Base-by-base conservation (phyloP, 2,797 vertebrate genomes). In the Microtus agrestis region DNA sequence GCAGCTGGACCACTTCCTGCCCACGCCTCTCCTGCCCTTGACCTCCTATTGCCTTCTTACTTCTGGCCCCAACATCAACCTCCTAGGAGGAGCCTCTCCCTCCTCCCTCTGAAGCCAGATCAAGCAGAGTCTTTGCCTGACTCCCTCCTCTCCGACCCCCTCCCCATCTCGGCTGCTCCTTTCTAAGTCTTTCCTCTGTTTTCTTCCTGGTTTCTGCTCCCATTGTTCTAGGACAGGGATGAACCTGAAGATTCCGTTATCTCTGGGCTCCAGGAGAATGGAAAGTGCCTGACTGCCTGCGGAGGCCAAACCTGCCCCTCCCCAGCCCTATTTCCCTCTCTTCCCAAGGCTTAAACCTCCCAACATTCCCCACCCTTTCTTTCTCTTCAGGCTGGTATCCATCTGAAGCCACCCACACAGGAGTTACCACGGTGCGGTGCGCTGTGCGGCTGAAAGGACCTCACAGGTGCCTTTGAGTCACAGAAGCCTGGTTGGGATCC, bases 401-500 rank as follows among this genome's bases (percentile, higher is more conserved):
- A 25, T 31, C 89, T 29, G 71, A 51, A 59, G 25, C 43, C 1
- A 25, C 61, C 46, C 61, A 48, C 0, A 0, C 4, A 1, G 48
- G 43, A 71, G 34, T 59, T 8, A 12, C 2, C n/a, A 40, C 4
- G 10, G 0, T n/a, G 4, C 21, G 0, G 21, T 40, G 40, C 27
- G 4, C 21, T 0, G 21, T 23, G 56, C 21, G 0, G 6, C 61
- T 29, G 46, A 51, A 21, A 76, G 69, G 31, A 37, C 54, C 78
- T 29, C 3, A 0, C 31, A 34, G 82, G 61, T 37, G 21, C 4
- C n/a, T 40, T 25, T 54, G 46, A 61, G 54, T 88, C 71, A 19
- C 5, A 29, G 37, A 15, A 63, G 48, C 46, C 5, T 11, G 11
- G 56, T 81, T 93, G 56, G 77, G 15, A 43, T 48, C 48, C 81